These are phyloP conservation scores for Sycophila sp. DNA, from an alignment of 1,140 invertebrate species.

Conservation along the genomic window DNA sequence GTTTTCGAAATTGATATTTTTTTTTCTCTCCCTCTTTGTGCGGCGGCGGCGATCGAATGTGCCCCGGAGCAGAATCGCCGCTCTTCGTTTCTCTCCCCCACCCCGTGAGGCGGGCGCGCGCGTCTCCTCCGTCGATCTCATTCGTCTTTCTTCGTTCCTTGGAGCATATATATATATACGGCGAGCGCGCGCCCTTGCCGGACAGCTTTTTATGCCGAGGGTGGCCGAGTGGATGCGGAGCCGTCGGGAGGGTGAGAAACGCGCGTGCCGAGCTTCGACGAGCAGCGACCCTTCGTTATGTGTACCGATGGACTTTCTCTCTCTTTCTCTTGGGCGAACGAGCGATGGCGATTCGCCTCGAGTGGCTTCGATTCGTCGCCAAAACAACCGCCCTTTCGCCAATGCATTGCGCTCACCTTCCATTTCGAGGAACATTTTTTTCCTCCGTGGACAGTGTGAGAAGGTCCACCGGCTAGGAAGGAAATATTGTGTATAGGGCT, in stretches of 20 bases:
- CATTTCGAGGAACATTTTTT: not conserved
- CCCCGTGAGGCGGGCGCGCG: slow-evolving; percentile 11
- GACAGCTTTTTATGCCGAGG: slow-evolving; percentile 27
- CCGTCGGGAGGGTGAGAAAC: not conserved
- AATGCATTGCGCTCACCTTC: not conserved
- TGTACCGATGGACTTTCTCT: not conserved
- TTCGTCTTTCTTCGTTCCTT: slow-evolving; percentile 39
- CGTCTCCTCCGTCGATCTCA: slow-evolving; percentile 41
- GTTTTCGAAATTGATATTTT: slow-evolving; percentile 59
- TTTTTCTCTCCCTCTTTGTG: slow-evolving; percentile 50
- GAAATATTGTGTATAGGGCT: no score
- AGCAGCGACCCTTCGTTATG: no score
- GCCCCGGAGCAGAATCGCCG: no score
- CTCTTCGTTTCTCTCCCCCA: slow-evolving; percentile 42
- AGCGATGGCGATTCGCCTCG: no score
- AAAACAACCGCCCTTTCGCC: slow-evolving; percentile 4
- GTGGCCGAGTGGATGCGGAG: slow-evolving; percentile 1
- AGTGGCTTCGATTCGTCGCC: no score
- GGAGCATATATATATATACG: slow-evolving; percentile 39
- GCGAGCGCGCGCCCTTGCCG: not conserved
- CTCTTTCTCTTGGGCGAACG: no score
- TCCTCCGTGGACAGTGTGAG: no score
- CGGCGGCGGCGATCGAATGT: slow-evolving; percentile 45
- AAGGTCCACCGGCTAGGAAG: no score
- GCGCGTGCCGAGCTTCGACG: slow-evolving; percentile 15